phyloP scores from a whole-genome alignment of 2,113 vertebrate species.

The Gavialis gangeticus region DNA sequence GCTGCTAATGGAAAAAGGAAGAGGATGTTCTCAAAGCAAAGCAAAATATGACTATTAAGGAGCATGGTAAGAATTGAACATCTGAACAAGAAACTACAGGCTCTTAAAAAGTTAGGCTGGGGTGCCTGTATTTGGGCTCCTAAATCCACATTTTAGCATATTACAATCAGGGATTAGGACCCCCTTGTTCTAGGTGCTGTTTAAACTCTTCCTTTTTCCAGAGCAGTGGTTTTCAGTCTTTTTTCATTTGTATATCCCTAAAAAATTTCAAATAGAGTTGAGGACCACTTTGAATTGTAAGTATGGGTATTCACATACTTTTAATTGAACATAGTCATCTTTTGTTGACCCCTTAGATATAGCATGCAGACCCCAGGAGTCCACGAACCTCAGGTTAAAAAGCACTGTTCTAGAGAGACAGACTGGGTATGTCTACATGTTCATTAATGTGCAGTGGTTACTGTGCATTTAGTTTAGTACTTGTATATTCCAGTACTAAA shows the following conservation, averaged over 20 bases:
- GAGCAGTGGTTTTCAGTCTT: too few relatives aligned
- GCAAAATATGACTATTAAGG: neutral
- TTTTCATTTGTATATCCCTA: neutral
- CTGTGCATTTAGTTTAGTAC: too few relatives aligned
- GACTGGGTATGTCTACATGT: too few relatives aligned
- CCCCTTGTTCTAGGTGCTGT: neutral
- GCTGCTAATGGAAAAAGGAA: neutral
- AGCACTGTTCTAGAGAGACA: too few relatives aligned
- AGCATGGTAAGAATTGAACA: too few relatives aligned
- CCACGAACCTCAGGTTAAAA: too few relatives aligned
- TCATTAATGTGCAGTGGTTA: too few relatives aligned
- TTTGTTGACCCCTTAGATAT: too few relatives aligned
- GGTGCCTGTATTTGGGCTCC: neutral
- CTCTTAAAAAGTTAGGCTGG: neutral
- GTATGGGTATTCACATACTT: too few relatives aligned
- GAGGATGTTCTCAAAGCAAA: neutral
- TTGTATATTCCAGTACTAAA: too few relatives aligned
- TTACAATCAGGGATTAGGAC: neutral
- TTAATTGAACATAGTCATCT: too few relatives aligned
- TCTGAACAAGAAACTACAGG: neutral
- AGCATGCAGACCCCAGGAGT: too few relatives aligned
- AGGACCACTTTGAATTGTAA: neutral
- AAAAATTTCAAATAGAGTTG: neutral
- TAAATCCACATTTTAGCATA: neutral
- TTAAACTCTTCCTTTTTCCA: neutral